phyloP scores from a whole-genome alignment of 2,797 vertebrate species.

The Loris lydekkerianus region DNA sequence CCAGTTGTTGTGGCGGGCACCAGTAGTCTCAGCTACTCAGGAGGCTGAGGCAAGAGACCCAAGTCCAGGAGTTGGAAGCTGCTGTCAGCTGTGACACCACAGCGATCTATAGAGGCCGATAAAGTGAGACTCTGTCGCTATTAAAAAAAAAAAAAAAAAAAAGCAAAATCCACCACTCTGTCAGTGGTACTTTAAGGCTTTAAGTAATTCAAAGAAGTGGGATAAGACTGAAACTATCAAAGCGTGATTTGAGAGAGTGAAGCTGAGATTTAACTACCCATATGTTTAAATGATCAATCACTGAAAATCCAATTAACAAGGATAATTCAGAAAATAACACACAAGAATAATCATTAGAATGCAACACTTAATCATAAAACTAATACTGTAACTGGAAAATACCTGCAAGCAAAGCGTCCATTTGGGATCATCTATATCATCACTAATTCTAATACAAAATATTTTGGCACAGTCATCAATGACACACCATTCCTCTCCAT shows the following conservation, averaged over 20 bases:
- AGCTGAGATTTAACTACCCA: conserved; percentile 28
- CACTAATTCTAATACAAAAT: conserved; percentile 96
- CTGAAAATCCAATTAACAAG: conserved; percentile 51
- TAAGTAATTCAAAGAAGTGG: conserved; percentile 43
- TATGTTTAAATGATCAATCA: background rate
- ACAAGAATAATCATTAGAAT: conserved; percentile 31
- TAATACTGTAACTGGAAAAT: conserved; percentile 58
- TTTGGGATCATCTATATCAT: conserved; percentile 90
- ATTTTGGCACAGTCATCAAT: conserved; percentile 95
- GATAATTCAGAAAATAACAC: background rate
- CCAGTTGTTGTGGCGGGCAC: too few relatives aligned
- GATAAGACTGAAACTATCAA: background rate
- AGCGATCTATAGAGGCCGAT: too few relatives aligned
- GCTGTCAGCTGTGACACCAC: too few relatives aligned
- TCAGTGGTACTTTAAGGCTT: background rate
- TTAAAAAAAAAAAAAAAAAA: background rate
- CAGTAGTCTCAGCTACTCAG: too few relatives aligned
- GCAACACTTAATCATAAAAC: background rate
- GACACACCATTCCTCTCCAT: conserved; percentile 97
- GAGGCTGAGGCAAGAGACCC: too few relatives aligned
- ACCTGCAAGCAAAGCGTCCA: conserved; percentile 96
- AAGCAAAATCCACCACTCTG: background rate
- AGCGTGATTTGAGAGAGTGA: background rate
- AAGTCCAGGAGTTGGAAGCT: too few relatives aligned
- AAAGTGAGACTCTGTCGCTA: too few relatives aligned